A percentile compares a stretch with the other conserved stretches of the same genome.
Conservation (phyloP, 2,888 invertebrate genomes). For the Polyommatus iphigenia region DNA sequence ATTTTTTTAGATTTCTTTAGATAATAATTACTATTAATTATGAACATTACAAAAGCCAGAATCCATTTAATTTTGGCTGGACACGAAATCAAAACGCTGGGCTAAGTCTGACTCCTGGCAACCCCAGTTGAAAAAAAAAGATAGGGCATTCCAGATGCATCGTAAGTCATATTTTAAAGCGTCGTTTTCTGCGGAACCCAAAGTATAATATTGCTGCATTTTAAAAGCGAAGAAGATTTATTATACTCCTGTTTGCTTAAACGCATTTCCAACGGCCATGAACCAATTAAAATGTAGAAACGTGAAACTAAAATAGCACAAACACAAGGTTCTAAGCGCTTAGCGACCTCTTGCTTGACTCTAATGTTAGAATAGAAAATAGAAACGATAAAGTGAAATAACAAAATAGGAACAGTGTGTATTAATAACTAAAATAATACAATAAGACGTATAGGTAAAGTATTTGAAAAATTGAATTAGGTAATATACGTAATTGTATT, state of each 20-base stretch:
- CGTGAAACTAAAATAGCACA: background rate
- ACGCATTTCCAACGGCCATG: slow-evolving; percentile 3
- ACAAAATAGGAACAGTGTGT: background rate
- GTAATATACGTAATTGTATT: no score
- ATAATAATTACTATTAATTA: no score
- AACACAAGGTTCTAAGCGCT: background rate
- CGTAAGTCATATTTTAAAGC: background rate
- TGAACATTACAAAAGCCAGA: no score
- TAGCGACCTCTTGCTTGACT: background rate
- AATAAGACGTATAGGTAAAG: no score
- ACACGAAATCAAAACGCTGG: no score
- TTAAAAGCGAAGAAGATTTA: background rate
- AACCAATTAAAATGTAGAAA: slow-evolving; percentile 15
- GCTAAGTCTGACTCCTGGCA: no score
- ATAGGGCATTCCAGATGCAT: background rate
- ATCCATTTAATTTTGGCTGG: no score
- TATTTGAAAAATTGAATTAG: no score
- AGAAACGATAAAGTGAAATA: background rate
- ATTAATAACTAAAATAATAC: background rate
- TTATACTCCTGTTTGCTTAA: slow-evolving; percentile 1
- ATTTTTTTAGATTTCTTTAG: no score
- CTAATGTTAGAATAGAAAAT: background rate
- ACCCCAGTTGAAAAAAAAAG: background rate
- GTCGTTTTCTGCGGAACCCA: background rate
- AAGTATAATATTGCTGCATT: background rate